phyloP scores from a whole-genome alignment of 2,113 vertebrate species.

The Vidua chalybeata region DNA sequence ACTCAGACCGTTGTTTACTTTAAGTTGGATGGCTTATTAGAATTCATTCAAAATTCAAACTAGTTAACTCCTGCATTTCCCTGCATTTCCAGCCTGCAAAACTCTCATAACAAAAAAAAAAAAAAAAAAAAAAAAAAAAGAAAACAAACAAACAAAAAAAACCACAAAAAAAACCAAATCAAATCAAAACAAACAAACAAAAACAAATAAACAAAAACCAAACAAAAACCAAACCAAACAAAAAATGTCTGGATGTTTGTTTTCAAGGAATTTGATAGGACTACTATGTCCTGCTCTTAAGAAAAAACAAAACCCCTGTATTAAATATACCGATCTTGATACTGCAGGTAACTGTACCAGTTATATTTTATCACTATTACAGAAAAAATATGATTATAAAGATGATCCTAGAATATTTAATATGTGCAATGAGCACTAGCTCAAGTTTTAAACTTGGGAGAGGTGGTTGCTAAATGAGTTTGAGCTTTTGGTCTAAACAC shows the following conservation, averaged over 20 bases:
- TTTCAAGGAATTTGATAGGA: neutral
- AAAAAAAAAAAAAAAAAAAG: neutral
- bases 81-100: neutral
- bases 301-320: neutral
- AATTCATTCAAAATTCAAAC: conserved; percentile 47
- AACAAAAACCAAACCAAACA: too few species aligned
- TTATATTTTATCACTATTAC: neutral
- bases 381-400: neutral
- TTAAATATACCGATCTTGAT: neutral
- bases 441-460: neutral
- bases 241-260: neutral
- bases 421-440: neutral
- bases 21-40: neutral
- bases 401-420: neutral
- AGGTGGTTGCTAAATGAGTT: neutral
- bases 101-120: neutral
- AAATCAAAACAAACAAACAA: neutral
- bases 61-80: conserved; percentile 53
- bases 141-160: neutral
- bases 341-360: neutral
- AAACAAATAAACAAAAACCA: neutral
- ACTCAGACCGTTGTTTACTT: conserved; percentile 40
- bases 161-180: too few species aligned
- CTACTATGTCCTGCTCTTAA: neutral
- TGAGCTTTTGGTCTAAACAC: neutral